Evolutionary conservation across 2,113 vertebrate genomes (phyloP).

Genomic region (Colossoma macropomum): DNA sequence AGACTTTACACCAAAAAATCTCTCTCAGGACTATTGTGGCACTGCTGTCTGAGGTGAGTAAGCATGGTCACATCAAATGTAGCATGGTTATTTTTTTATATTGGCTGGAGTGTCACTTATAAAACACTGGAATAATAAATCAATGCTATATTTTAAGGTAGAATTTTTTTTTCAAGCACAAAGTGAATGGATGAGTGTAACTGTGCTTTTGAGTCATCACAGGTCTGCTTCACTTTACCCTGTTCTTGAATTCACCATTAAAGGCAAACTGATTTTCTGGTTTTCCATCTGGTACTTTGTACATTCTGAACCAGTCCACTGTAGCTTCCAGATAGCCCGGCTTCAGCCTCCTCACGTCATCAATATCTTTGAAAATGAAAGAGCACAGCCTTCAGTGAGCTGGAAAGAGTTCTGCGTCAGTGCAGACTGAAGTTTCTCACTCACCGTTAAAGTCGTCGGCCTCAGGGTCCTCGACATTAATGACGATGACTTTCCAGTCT

Average conservation of each 20-base stretch:
- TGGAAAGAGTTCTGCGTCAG: constrained; percentile 17
- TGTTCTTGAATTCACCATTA: constrained; percentile 91
- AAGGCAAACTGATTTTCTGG: constrained; percentile 96
- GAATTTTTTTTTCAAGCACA: too few species aligned
- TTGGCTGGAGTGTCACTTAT: too few species aligned
- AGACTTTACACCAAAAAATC: too few species aligned
- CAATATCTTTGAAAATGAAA: constrained; percentile 79
- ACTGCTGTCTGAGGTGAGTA: too few species aligned
- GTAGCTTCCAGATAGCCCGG: constrained; percentile 94
- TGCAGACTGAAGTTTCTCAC: constrained; percentile 36
- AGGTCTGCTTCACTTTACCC: constrained; percentile 75
- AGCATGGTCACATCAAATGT: too few species aligned
- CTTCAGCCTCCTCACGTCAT: constrained; percentile 88
- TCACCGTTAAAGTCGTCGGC: constrained; percentile 86
- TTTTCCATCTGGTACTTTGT: constrained; percentile 99
- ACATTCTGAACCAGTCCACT: constrained; percentile 94
- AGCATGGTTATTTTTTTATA: too few species aligned
- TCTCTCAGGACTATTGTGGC: too few species aligned
- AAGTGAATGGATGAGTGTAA: not conserved
- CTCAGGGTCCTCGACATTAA: constrained; percentile 91
- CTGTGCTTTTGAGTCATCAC: not conserved
- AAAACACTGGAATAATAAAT: too few species aligned
- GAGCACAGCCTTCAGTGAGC: not conserved
- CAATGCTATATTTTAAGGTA: too few species aligned
- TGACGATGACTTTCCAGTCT: constrained; percentile 97